A percentile compares a stretch with the other conserved stretches of the same genome.
Conservation (phyloP, 2,888 invertebrate species). For the Horisme vitalbata region DNA sequence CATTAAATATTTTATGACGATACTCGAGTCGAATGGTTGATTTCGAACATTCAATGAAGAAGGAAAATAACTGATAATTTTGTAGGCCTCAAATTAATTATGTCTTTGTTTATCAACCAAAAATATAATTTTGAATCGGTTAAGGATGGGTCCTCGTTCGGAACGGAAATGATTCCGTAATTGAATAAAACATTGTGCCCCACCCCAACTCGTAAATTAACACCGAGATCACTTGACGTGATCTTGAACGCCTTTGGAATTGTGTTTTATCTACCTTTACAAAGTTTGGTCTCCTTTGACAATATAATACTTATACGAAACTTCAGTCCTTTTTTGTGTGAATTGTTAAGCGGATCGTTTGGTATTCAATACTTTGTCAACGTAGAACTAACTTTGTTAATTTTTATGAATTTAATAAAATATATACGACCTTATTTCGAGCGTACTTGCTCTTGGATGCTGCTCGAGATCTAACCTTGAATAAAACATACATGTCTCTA, state of each 20-base stretch:
- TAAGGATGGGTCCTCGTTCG: conserved; percentile 18
- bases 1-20: too few species aligned
- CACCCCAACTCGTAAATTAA: conserved; percentile 27
- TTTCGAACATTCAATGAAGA: too few species aligned
- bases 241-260: conserved; percentile 23
- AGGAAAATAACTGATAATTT: too few species aligned
- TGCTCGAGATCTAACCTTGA: too few species aligned
- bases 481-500: too few species aligned
- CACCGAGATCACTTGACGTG: conserved; percentile 23
- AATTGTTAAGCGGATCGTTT: neutral
- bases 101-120: too few species aligned
- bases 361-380: conserved; percentile 5
- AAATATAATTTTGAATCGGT: conserved; percentile 3
- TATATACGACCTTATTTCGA: too few species aligned
- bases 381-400: too few species aligned
- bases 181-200: conserved; percentile 30
- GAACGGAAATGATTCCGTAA: conserved; percentile 27
- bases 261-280: conserved; percentile 2
- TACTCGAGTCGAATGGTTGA: too few species aligned
- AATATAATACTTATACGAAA: conserved; percentile 11
- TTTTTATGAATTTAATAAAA: too few species aligned
- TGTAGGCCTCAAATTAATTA: too few species aligned
- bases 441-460: too few species aligned
- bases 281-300: conserved; percentile 21
- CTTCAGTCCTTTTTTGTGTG: conserved; percentile 8